A percentile compares a stretch with the other conserved stretches of the same genome.
These are phyloP conservation scores for Cremastinae sp. DNA, from an alignment of 2,888 invertebrate genomes.

Conservation along the genomic window DNA sequence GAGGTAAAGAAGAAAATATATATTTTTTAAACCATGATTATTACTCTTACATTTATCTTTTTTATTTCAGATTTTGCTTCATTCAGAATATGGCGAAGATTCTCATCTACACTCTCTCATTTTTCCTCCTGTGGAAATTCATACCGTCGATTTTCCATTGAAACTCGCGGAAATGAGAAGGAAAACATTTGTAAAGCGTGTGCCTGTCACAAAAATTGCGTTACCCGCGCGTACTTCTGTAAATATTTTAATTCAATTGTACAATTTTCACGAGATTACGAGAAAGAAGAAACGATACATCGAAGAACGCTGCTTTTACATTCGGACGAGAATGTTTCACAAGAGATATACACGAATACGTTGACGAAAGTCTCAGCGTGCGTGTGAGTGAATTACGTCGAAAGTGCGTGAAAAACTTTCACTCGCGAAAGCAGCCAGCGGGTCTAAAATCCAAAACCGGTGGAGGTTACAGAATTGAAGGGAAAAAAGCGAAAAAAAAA, in stretches of 20 bases:
- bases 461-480: slow-evolving; percentile 25
- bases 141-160: slow-evolving; percentile 73
- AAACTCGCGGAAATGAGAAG: background rate
- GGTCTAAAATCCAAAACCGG: slow-evolving; percentile 40
- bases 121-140: slow-evolving; percentile 81
- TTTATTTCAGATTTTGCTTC: slow-evolving; percentile 82
- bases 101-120: slow-evolving; percentile 72
- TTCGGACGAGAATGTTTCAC: background rate
- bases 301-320: background rate
- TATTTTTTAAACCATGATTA: background rate
- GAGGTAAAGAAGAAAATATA: slow-evolving; percentile 81
- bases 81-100: slow-evolving; percentile 81
- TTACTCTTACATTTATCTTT: slow-evolving; percentile 40
- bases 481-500: background rate
- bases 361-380: background rate
- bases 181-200: background rate
- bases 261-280: background rate
- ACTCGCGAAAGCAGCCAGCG: slow-evolving; percentile 23
- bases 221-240: background rate
- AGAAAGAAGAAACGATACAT: background rate
- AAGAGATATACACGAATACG: background rate
- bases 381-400: slow-evolving; percentile 2
- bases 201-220: background rate
- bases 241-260: slow-evolving; percentile 1
- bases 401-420: slow-evolving; percentile 30